Base-by-base conservation (phyloP, 1,140 invertebrate genomes). In the Lysiphlebus fabarum region DNA sequence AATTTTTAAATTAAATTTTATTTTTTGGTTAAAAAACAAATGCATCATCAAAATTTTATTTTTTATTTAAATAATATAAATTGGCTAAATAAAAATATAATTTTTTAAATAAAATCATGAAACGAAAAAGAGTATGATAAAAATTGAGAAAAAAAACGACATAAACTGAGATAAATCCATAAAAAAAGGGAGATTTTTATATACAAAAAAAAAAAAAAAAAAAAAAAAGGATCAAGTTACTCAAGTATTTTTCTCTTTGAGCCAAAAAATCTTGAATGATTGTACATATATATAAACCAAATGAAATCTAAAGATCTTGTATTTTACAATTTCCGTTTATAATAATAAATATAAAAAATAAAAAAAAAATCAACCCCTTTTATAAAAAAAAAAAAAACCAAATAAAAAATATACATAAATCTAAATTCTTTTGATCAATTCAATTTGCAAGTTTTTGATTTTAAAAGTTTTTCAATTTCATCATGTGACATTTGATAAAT, bases 1-100 rank as follows among this genome's bases (percentile, higher is more conserved):
- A 55, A 60, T 66, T 64, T 50, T 58, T 55, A 58, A 50, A 64
- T 57, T 49, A 36, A 45, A 33, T 43, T 17, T 45, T 11, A 43
- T 44, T 44, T 42, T 50, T 12, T 26, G 38, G 33, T 61, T 34
- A 11, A 49, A 11, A 49, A 50, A 36, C 49, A 8, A 41, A 43
- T 42, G 34, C 36, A 41, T 40, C 8, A 48, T 17, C 10, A 40
- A 40, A 40, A 40, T 40, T 3, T 40, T 3, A 40, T 40, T 40
- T 40, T 40, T 40, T 40, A 7, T 2, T 26, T 3, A 11, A 11
- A 40, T 3, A 40, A 7, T 4, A 11, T 40, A 40, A 40, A 8
- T 40, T 40, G 7, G 38, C 10, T 3, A 8, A 5, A 40, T 40
- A 8, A 40, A 40, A 40, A 49, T 5, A 10, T 17, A 1, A 17